These are phyloP conservation scores for Drosophila multiciliata DNA, from an alignment of 2,888 invertebrate species.

Conservation along the genomic window DNA sequence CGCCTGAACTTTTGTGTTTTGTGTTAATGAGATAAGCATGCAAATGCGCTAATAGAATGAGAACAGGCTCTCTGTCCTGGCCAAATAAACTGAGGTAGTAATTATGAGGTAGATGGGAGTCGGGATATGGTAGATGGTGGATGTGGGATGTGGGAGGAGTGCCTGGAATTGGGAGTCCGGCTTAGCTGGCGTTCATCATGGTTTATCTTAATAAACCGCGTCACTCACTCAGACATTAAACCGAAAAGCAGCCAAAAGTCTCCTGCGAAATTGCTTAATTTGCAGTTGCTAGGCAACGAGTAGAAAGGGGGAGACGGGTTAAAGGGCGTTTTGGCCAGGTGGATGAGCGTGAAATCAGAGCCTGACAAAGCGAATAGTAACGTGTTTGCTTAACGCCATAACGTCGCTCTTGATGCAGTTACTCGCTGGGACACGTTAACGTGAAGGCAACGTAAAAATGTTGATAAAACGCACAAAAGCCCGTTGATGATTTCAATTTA, in stretches of 20 bases:
- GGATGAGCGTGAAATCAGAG: constrained; percentile 58
- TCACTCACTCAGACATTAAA: constrained; percentile 77
- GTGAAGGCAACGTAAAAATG: constrained; percentile 72
- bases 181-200: constrained; percentile 74
- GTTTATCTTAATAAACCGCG: constrained; percentile 80
- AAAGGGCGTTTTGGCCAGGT: background rate
- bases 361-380: constrained; percentile 54
- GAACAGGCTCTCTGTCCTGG: constrained; percentile 22
- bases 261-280: constrained; percentile 75
- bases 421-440: constrained; percentile 37
- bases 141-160: background rate
- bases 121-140: constrained; percentile 9
- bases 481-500: constrained; percentile 81
- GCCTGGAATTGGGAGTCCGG: constrained; percentile 18
- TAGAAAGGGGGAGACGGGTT: background rate
- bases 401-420: constrained; percentile 48
- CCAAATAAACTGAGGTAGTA: constrained; percentile 51
- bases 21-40: constrained; percentile 78
- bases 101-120: constrained; percentile 48
- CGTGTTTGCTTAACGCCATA: constrained; percentile 52
- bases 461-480: constrained; percentile 82
- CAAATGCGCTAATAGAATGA: constrained; percentile 76
- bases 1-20: constrained; percentile 61
- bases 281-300: constrained; percentile 65
- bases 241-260: constrained; percentile 73